Evolutionary conservation across 2,113 vertebrate species (phyloP).

Genomic region (Hippocampus mohnikei): DNA sequence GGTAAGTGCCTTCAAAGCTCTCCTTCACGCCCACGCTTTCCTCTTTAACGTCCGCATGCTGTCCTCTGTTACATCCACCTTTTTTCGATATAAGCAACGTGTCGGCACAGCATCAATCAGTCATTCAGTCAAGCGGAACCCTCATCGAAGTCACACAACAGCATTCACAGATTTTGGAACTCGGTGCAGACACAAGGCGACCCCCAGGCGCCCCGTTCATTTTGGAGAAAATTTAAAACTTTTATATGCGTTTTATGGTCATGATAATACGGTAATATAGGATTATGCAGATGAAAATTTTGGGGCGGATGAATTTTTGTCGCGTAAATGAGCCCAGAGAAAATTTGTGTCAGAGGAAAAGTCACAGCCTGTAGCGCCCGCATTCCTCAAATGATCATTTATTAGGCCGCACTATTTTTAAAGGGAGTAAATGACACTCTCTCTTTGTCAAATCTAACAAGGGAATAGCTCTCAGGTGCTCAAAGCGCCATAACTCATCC

Average conservation of each 20-base stretch:
- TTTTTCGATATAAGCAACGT: no score
- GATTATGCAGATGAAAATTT: conserved; percentile 42
- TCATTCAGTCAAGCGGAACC: no score
- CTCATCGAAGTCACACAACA: no score
- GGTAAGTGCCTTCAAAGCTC: no score
- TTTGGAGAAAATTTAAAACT: not conserved
- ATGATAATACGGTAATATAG: not conserved
- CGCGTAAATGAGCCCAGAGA: conserved; percentile 69
- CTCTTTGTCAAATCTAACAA: conserved; percentile 79
- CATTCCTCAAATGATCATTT: conserved; percentile 78
- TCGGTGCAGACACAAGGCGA: no score
- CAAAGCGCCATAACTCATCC: conserved; percentile 75
- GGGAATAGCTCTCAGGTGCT: conserved; percentile 81
- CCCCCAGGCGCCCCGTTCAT: no score
- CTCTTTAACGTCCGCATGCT: no score
- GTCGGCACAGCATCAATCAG: no score
- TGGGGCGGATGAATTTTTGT: conserved; percentile 61
- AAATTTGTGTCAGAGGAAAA: conserved; percentile 69
- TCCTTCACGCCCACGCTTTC: no score
- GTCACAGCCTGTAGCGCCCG: conserved; percentile 70
- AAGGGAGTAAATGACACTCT: conserved; percentile 74
- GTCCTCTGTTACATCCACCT: no score
- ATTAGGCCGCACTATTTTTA: conserved; percentile 81
- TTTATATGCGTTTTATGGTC: not conserved
- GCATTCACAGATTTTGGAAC: no score